Evolutionary conservation across 1,140 invertebrate species (phyloP), one percentile per base, ranked within the genome.

Genomic region (Diachasma alloeum): DNA sequence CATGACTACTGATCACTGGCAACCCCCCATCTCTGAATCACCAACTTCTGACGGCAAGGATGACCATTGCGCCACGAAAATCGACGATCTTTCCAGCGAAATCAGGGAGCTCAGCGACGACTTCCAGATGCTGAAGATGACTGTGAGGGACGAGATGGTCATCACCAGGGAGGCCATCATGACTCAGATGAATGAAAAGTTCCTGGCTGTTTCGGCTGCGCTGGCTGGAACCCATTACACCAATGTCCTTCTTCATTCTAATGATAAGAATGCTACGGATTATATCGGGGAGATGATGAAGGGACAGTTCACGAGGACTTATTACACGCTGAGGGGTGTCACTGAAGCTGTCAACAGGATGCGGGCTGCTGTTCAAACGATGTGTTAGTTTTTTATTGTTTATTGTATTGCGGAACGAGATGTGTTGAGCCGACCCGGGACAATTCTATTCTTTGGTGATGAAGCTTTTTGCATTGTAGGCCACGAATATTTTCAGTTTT

Each of bases 211-310:
- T n/a, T 53, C 39, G 10, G 24, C 37, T 19, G 19, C 26, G 24
- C 67, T 76, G 10, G n/a, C 74, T 42, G 36, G 59, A 10, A 37
- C 17, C 4, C 46, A 76, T 71, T 46, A 63, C 70, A 17, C 67
- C 8, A 71, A 59, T 63, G 11, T 63, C 19, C 19, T 8, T 71
- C 44, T 63, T 63, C 68, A 71, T 69, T 19, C 39, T 59, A 56
- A 76, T 8, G 70, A 70, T 59, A 63, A 48, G 39, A 71, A 70
- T 71, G 48, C 15, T 10, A 44, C 74, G 9, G 68, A 59, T 26
- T 39, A 26, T 17, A 13, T 71, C n/a, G 19, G 13, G 11, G 9
- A 24, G 6, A 0, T 46, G 15, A n/a, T 66, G 10, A 66, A 66
- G 31, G n/a, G 48, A 53, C 48, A 53, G 17, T 53, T 53, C 48